phyloP scores from a whole-genome alignment of 2,888 invertebrate species.

The Oconnorella tubifera region DNA sequence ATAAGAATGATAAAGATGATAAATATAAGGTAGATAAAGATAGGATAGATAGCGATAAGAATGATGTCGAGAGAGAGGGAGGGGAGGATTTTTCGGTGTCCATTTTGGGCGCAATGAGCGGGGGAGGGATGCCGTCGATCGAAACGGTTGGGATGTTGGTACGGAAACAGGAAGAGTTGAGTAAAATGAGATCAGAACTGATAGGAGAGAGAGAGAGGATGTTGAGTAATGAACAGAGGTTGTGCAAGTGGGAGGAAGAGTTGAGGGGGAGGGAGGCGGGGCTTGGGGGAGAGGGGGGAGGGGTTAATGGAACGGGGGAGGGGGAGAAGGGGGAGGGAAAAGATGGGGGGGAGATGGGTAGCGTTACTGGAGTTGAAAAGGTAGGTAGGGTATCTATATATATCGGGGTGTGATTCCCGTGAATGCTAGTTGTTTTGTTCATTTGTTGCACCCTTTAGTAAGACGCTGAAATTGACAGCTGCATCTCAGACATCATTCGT shows the following conservation, averaged over 20 bases:
- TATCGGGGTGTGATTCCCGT: too few relatives aligned
- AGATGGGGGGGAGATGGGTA: too few relatives aligned
- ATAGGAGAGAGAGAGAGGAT: neutral
- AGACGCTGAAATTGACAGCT: too few relatives aligned
- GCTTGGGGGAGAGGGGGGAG: neutral
- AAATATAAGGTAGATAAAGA: neutral
- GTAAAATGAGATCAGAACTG: neutral
- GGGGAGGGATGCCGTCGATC: neutral
- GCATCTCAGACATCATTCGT: too few relatives aligned
- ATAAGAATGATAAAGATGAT: neutral
- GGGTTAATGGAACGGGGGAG: neutral
- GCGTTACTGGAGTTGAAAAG: too few relatives aligned
- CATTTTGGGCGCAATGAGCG: neutral
- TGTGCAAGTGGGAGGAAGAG: neutral
- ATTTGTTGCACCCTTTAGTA: too few relatives aligned
- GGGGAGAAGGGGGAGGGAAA: too few relatives aligned
- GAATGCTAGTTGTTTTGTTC: too few relatives aligned
- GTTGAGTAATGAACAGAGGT: neutral
- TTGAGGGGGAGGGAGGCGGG: neutral
- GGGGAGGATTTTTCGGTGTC: neutral
- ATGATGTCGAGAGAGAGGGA: neutral
- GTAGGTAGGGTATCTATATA: too few relatives aligned
- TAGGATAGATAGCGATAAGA: neutral
- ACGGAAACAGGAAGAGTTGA: neutral
- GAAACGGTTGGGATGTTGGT: neutral